Evolutionary conservation across 2,888 invertebrate species (phyloP).

Genomic region (Polylopha cassiicola): DNA sequence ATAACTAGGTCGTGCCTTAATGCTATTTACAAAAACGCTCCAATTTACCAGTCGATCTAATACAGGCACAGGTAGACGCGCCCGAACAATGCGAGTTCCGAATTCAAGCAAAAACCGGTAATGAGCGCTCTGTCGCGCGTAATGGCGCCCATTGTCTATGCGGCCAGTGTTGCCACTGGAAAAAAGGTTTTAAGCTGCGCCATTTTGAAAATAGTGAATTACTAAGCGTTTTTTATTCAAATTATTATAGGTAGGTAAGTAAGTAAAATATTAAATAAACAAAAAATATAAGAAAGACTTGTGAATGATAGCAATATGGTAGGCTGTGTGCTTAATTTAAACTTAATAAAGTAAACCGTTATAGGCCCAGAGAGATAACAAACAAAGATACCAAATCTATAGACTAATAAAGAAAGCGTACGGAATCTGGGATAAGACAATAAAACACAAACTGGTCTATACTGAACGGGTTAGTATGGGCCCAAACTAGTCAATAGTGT

Average conservation of each 20-base stretch:
- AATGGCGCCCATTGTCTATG: constrained; percentile 69
- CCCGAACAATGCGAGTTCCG: constrained; percentile 51
- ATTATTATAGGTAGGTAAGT: too few species aligned
- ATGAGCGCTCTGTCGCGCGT: constrained; percentile 68
- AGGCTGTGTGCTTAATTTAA: too few species aligned
- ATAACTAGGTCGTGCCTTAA: constrained; percentile 3
- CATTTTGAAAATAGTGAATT: too few species aligned
- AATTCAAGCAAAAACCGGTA: constrained; percentile 62
- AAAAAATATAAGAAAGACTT: too few species aligned
- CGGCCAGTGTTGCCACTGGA: constrained; percentile 46
- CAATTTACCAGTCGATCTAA: constrained; percentile 40
- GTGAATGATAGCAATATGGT: too few species aligned
- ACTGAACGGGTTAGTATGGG: constrained; percentile 23
- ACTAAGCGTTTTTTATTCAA: too few species aligned
- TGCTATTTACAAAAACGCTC: too few species aligned
- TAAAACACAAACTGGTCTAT: constrained; percentile 44
- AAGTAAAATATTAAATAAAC: too few species aligned
- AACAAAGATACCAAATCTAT: constrained; percentile 2
- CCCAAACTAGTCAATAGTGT: constrained; percentile 27
- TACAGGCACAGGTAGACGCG: constrained; percentile 64
- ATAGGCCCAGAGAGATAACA: too few species aligned
- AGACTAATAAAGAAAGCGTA: constrained; percentile 23
- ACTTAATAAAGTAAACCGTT: too few species aligned
- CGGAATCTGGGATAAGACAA: constrained; percentile 53
- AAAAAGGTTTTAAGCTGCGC: constrained; percentile 34